Percentiles rank a stretch among this genome's conserved stretches.
phyloP scores from a whole-genome alignment of 2,797 vertebrate genomes.

The Gallirallus australis region DNA sequence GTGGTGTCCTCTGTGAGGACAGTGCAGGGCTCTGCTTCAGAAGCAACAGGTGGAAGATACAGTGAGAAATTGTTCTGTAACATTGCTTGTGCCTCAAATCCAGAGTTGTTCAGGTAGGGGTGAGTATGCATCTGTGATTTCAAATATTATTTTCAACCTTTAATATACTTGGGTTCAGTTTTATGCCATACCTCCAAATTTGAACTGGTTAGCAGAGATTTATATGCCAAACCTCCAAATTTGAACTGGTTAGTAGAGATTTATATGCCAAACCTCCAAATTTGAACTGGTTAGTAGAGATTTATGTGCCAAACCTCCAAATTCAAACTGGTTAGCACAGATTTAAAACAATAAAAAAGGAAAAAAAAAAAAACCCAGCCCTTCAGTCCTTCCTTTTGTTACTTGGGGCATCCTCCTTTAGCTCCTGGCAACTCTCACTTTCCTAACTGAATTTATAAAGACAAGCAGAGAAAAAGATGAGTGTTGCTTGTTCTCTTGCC shows the following conservation, averaged over 20 bases:
- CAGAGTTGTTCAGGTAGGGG: background rate
- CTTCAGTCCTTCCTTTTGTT: background rate
- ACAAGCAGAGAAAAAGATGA: background rate
- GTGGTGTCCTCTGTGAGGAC: fast-evolving
- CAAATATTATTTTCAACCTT: background rate
- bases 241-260: background rate
- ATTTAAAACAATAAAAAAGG: background rate
- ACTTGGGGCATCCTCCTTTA: background rate
- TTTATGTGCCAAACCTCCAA: background rate
- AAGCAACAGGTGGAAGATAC: background rate
- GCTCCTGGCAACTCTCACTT: background rate
- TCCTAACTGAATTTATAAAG: background rate
- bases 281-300: background rate
- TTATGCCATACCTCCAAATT: background rate
- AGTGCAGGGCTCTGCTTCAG: background rate
- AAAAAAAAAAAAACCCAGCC: background rate
- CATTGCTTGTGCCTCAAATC: background rate
- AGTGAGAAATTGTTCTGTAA: background rate
- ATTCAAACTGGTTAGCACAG: background rate
- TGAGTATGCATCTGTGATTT: background rate
- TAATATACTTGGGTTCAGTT: background rate
- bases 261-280: background rate
- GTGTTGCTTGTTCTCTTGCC: background rate
- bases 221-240: background rate
- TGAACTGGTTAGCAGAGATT: background rate